Evolutionary conservation across 2,888 invertebrate genomes (phyloP).

Genomic region (Horisme vitalbata): DNA sequence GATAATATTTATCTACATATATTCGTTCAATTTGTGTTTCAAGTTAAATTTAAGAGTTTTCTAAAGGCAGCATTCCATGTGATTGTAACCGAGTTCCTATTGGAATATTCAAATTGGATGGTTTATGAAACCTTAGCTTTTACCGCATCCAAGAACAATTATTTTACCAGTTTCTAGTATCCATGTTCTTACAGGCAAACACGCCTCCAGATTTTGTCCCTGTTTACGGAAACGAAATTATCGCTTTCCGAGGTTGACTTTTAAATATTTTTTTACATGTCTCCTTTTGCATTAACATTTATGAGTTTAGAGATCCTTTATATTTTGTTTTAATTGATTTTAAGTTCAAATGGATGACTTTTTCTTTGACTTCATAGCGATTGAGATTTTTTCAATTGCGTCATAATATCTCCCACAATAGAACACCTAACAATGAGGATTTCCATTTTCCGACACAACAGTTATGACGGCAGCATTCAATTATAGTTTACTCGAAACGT

Average conservation of each 20-base stretch:
- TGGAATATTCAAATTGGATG: no score
- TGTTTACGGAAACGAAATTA: conserved; percentile 3
- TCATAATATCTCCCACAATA: conserved; percentile 3
- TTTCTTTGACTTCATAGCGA: background rate
- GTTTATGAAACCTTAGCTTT: background rate
- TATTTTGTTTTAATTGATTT: no score
- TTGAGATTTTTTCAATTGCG: background rate
- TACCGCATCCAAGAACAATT: background rate
- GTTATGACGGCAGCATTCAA: conserved; percentile 17
- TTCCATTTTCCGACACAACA: conserved; percentile 11
- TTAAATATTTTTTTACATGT: background rate
- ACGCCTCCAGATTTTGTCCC: background rate
- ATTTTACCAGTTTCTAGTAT: background rate
- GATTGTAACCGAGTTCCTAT: no score
- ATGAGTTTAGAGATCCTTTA: no score
- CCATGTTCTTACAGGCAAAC: background rate
- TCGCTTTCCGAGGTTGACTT: conserved; percentile 1
- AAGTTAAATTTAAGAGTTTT: no score
- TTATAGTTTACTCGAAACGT: conserved; percentile 15
- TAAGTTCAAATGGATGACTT: no score
- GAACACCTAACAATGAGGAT: conserved; percentile 7
- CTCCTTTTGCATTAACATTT: no score
- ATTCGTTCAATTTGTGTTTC: no score
- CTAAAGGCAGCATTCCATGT: no score
- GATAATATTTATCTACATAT: no score